A percentile compares a stretch with the other conserved stretches of the same genome.
Evolutionary conservation across 2,113 vertebrate genomes (phyloP).

Genomic region (Microtus ochrogaster): DNA sequence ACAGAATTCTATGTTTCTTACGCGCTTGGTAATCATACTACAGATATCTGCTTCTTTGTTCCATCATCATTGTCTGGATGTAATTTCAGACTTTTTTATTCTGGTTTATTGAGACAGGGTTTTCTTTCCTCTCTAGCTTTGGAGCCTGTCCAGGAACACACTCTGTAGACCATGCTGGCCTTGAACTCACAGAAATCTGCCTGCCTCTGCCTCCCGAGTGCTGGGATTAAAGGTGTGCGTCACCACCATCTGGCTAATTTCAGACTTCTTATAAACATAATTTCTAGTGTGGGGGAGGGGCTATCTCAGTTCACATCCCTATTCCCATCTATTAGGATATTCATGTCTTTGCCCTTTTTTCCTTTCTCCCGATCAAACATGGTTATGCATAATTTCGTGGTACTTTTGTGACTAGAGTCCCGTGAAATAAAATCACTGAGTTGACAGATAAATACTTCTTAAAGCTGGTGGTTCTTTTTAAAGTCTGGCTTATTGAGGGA

Average conservation of each 20-base stretch:
- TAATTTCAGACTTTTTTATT: not conserved
- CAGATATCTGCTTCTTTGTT: not conserved
- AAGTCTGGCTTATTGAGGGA: not conserved
- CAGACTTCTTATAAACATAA: not conserved
- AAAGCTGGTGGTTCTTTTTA: not conserved
- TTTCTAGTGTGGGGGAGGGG: not conserved
- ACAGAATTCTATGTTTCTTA: not conserved
- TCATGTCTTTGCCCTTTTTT: not conserved
- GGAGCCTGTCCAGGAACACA: too few relatives aligned
- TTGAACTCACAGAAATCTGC: too few relatives aligned
- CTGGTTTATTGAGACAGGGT: too few relatives aligned
- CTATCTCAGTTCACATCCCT: not conserved
- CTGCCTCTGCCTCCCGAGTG: too few relatives aligned
- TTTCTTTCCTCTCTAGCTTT: too few relatives aligned
- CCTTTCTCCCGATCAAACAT: not conserved
- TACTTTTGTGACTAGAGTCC: not conserved
- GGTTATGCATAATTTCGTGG: not conserved
- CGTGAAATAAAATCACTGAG: not conserved
- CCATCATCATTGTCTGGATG: not conserved
- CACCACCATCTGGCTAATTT: not conserved
- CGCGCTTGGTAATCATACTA: not conserved
- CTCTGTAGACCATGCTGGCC: too few relatives aligned
- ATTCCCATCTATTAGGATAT: not conserved
- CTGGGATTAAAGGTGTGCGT: too few relatives aligned
- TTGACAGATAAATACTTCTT: not conserved